A percentile compares a stretch with the other conserved stretches of the same genome.
Conservation (phyloP, 2,888 invertebrate genomes). For the Hypselothyrea guttata region DNA sequence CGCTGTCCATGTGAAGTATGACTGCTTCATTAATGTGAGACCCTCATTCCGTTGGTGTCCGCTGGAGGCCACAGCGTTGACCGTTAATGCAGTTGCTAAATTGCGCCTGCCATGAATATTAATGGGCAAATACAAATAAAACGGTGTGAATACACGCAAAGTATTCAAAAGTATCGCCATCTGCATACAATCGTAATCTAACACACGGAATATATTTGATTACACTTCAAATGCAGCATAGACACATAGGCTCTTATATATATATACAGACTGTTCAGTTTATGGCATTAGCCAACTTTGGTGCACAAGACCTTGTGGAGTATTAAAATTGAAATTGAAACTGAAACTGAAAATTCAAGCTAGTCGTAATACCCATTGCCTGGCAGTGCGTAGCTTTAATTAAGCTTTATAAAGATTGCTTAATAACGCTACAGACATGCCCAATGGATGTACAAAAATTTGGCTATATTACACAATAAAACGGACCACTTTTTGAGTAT, state of each 20-base stretch:
- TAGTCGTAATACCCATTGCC: slow-evolving; percentile 23
- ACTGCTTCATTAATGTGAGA: slow-evolving; percentile 22
- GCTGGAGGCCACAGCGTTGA: slow-evolving; percentile 45
- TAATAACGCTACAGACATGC: slow-evolving; percentile 19
- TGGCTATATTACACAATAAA: too few species aligned
- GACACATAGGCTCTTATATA: background rate
- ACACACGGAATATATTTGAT: slow-evolving; percentile 41
- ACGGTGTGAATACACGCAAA: background rate
- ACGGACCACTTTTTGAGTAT: too few species aligned
- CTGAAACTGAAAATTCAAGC: slow-evolving; percentile 48
- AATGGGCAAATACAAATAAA: slow-evolving; percentile 23
- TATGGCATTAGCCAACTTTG: slow-evolving; percentile 64
- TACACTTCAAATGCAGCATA: background rate
- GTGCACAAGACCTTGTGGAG: slow-evolving; percentile 61
- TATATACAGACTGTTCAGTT: slow-evolving; percentile 41
- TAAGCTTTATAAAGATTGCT: slow-evolving; percentile 21
- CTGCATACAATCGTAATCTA: background rate
- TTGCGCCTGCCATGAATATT: slow-evolving; percentile 54
- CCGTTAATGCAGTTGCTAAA: slow-evolving; percentile 62
- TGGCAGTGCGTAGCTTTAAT: slow-evolving; percentile 43
- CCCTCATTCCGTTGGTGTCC: slow-evolving; percentile 31
- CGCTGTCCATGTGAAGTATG: slow-evolving; percentile 4
- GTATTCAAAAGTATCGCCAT: background rate
- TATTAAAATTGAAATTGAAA: slow-evolving; percentile 13
- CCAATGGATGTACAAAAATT: background rate